Evolutionary conservation across 2,113 vertebrate species (phyloP).

Genomic region (Cebus imitator): DNA sequence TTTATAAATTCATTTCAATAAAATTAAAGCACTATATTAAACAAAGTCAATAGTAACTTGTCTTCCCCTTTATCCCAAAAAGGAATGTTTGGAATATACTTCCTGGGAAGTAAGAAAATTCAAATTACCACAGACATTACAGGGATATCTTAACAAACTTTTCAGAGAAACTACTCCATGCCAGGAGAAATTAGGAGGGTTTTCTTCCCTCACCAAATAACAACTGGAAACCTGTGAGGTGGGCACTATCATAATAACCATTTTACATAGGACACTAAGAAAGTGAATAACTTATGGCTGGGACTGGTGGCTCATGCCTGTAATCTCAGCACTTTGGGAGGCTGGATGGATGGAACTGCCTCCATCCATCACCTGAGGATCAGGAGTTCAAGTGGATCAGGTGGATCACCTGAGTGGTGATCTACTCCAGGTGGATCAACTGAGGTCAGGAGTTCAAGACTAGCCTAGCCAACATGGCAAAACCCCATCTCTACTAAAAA

Average conservation of each 20-base stretch:
- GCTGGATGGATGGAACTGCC: too few relatives aligned
- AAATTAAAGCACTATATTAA: background rate
- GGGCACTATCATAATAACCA: background rate
- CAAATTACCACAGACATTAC: background rate
- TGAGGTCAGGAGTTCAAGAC: too few relatives aligned
- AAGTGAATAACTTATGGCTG: background rate
- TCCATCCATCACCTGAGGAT: too few relatives aligned
- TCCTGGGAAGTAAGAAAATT: conserved; percentile 24
- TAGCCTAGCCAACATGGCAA: too few relatives aligned
- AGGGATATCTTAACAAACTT: background rate
- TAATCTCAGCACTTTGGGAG: too few relatives aligned
- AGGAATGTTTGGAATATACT: background rate
- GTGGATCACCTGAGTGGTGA: too few relatives aligned
- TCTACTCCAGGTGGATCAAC: too few relatives aligned
- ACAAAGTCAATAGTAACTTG: background rate
- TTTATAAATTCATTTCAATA: conserved; percentile 36
- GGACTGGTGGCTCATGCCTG: too few relatives aligned
- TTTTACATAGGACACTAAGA: background rate
- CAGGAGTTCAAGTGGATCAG: too few relatives aligned
- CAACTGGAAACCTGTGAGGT: background rate
- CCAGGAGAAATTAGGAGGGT: background rate
- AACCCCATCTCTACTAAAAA: too few relatives aligned
- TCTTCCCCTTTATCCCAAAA: background rate
- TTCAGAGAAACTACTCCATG: background rate
- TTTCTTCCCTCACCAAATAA: background rate